Base-by-base conservation (phyloP, 1,140 invertebrate genomes). In the Coelopa frigida region DNA sequence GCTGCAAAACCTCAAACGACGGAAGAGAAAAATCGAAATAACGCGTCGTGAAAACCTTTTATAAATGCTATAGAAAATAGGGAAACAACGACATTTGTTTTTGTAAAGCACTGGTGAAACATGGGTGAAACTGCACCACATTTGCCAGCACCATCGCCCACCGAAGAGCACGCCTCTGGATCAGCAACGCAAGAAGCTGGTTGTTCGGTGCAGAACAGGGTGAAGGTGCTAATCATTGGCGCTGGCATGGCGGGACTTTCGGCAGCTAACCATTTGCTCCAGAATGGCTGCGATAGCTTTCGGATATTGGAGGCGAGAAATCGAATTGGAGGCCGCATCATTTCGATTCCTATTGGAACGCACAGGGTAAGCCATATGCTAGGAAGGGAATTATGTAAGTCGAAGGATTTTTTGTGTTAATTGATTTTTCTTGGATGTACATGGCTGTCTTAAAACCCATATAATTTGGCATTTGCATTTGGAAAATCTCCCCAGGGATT, bases 191-290 rank as follows among this genome's bases (percentile, higher is more conserved):
- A n/a, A n/a, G n/a, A n/a, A n/a, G n/a, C n/a, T n/a, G n/a, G n/a
- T n/a, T n/a, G n/a, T n/a, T n/a, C n/a, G n/a, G n/a, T n/a, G n/a
- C n/a, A n/a, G n/a, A n/a, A n/a, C 12, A 35, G 46, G 42, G 61
- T 59, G 11, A 85, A 87, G 75, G 78, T 90, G 48, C 69, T 91
- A 50, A 90, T 92, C 58, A 79, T 94, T 57, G 89, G 89, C 23
- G 87, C 80, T 53, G 89, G 90, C 46, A 87, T 92, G 74, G 84
- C 88, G 44, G 89, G 90, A 21, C 65, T 93, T 43, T 83, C 88
- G 11, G 86, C 88, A 18, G 89, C 87, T 12, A 88, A 84, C 75
- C 82, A 89, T 68, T 76, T 94, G 47, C 60, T 84, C 8, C 87
- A 87, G 71, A 88, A 89, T 73, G 81, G 82, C 21, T 80, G 84